Evolutionary conservation across 2,797 vertebrate genomes (phyloP), one percentile per base, ranked within the genome.

Genomic region (Tamandua tetradactyla): DNA sequence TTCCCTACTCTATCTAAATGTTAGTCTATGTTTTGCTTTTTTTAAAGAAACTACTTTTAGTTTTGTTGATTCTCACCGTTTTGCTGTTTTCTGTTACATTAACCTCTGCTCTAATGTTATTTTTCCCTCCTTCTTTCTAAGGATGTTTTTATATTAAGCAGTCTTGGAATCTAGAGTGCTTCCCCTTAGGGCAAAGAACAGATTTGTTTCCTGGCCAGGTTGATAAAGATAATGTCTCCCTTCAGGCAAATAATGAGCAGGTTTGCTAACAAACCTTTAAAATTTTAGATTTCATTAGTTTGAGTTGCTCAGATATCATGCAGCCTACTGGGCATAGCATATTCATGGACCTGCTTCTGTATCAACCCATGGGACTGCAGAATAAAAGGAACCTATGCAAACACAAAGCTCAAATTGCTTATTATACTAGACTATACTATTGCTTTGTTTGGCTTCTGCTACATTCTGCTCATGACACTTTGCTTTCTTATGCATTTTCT

Each of bases 401-500:
- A 40, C 2, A 69, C 55, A 7, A 42, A 91, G 20, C 14, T 62
- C 17, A 32, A 59, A 62, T 35, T 69, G n/a, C 8, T 32, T 87
- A 23, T 25, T 40, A 2, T 52, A 52, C 3, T 23, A 27, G 42
- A n/a, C n/a, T n/a, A n/a, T n/a, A n/a, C n/a, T n/a, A n/a, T 27
- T 87, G n/a, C 52, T 78, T 81, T 88, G 15, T 2, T 1, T 93
- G 62, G 1, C 47, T 92, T 89, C 76, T 69, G 14, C 27, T 84
- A 5, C 13, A 87, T 92, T n/a, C 81, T 66, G 9, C 23, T 72
- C 69, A 59, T 49, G 66, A 55, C 52, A 44, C 42, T 80, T 87
- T 84, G 27, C 64, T 80, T 47, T 82, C 15, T 35, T 82, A 76
- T 59, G 32, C 78, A 55, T 87, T 64, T 83, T 90, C 69, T 94